A percentile compares a stretch with the other conserved stretches of the same genome.
Conservation (phyloP, 2,797 vertebrate species). For the Neomorphus geoffroyi region DNA sequence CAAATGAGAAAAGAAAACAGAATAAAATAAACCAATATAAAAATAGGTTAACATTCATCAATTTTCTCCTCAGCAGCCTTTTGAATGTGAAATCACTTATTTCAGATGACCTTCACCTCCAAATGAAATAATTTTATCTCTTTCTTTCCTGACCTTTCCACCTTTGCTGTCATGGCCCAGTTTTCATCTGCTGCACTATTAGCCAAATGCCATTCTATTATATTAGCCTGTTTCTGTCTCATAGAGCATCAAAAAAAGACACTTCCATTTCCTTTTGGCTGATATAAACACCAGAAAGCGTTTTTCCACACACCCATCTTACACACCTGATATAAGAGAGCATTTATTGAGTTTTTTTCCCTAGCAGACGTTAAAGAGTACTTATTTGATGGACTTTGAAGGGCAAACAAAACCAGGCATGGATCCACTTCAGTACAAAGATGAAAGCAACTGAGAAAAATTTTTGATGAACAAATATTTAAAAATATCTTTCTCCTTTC, state of each 20-base stretch:
- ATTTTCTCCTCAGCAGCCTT: constrained; percentile 17
- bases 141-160: constrained; percentile 2
- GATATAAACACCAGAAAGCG: background rate
- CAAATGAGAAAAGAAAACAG: constrained; percentile 73
- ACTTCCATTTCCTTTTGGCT: background rate
- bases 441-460: background rate
- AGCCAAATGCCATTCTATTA: background rate
- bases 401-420: background rate
- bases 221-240: background rate
- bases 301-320: background rate
- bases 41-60: constrained; percentile 66
- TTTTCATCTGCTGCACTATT: background rate
- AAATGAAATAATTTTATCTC: constrained; percentile 19
- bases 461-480: constrained; percentile 17
- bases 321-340: background rate
- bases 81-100: constrained; percentile 43
- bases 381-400: background rate
- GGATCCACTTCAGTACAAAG: background rate
- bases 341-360: background rate
- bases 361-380: background rate
- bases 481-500: background rate
- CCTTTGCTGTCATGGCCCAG: background rate
- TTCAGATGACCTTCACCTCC: constrained; percentile 19
- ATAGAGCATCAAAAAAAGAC: background rate
- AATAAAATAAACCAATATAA: constrained; percentile 72